Evolutionary conservation across 2,888 invertebrate species (phyloP), one percentile per base, ranked within the genome.

Genomic region (Polydrusus pterygomalis): DNA sequence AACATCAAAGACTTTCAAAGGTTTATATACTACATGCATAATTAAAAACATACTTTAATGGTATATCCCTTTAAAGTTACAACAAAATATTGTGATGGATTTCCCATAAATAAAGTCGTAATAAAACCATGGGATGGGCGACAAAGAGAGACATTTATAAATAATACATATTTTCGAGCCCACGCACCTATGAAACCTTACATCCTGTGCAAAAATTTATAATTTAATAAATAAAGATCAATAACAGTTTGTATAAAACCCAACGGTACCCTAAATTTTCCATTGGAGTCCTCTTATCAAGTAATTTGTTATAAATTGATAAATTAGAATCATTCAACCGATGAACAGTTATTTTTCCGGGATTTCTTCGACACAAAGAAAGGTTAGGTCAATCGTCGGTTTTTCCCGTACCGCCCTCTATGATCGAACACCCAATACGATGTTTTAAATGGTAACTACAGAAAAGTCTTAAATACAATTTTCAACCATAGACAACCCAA

Each of bases 91-190:
- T 20, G 18, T 51, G 49, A 63, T 70, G 38, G 34, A 38, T 49
- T 70, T 38, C 40, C 45, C 34, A 63, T 62, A 49, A 70, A 70
- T 63, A 70, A 30, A 70, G 49, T 63, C 63, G 51, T 70, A 62
- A 62, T 70, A 70, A 49, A 38, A 25, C 15, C 20, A 25, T 62
- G 20, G 70, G 51, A 70, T 70, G 63, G 70, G 70, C 70, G 70
- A 70, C 70, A 62, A 70, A 47, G 34, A 62, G 20, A 63, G 38
- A 70, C 20, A 25, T 70, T 38, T 63, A 73, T 73, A 67, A 65
- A 73, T 73, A 67, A 73, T 73, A 54, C 73, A 73, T 73, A 34
- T 65, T 34, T 18, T 49, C 10, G 34, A 3, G 9, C 47, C 15
- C 73, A 58, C 73, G 65, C 67, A 17, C 34, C 38, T 7, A 34